These are phyloP conservation scores for Brachionus paranguensis DNA, from an alignment of 1,140 invertebrate species.

Conservation along the genomic window DNA sequence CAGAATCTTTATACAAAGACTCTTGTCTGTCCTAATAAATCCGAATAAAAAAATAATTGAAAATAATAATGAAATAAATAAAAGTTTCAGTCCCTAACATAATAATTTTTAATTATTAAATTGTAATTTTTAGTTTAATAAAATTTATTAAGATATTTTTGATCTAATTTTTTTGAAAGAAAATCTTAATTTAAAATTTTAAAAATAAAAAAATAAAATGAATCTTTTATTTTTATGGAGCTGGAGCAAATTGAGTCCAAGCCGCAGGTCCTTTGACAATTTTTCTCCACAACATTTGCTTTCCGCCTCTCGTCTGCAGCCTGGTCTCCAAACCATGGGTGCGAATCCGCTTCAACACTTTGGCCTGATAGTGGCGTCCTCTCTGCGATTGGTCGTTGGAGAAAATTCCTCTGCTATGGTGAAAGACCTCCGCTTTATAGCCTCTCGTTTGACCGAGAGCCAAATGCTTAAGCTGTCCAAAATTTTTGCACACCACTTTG, in stretches of 20 bases:
- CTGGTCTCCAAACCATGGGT: constrained; percentile 29
- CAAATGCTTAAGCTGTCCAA: not conserved
- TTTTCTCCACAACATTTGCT: constrained; percentile 37
- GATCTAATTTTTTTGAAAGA: too few relatives aligned
- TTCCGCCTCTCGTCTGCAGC: not conserved
- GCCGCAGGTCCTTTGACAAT: constrained; percentile 1
- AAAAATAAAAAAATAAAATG: too few relatives aligned
- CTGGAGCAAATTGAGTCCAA: constrained; percentile 2
- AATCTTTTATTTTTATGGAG: not conserved
- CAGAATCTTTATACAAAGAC: too few relatives aligned
- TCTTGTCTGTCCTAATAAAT: too few relatives aligned
- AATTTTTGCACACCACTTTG: not conserved
- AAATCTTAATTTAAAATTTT: too few relatives aligned
- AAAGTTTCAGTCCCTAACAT: too few relatives aligned
- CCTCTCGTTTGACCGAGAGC: not conserved
- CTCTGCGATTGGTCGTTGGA: not conserved
- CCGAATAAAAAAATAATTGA: too few relatives aligned
- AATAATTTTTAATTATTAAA: too few relatives aligned
- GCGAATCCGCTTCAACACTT: constrained; percentile 6
- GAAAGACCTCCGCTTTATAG: not conserved
- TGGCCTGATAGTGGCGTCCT: constrained; percentile 11
- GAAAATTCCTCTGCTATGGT: constrained; percentile 18
- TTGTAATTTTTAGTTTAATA: too few relatives aligned
- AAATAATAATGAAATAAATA: too few relatives aligned
- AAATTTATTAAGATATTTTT: too few relatives aligned